Evolutionary conservation across 1,140 invertebrate genomes (phyloP).

Genomic region (Bombus balteatus): DNA sequence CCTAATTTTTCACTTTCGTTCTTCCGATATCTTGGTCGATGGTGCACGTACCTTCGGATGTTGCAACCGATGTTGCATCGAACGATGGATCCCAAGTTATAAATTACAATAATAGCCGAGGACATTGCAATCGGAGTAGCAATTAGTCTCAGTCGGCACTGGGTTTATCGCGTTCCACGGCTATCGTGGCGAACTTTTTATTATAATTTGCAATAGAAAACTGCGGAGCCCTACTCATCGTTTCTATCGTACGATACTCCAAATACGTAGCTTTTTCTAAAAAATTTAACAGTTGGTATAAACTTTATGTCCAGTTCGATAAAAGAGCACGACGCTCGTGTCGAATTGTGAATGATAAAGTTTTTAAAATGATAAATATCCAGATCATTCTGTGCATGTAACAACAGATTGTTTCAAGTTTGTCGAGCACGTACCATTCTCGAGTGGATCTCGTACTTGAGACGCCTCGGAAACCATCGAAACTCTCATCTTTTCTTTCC

Average conservation of each 20-base stretch:
- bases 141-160: slow-evolving; percentile 76
- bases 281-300: too few relatives aligned
- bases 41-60: neutral
- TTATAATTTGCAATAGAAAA: slow-evolving; percentile 56
- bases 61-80: neutral
- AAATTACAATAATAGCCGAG: slow-evolving; percentile 74
- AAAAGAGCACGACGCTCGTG: too few relatives aligned
- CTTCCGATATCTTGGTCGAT: neutral
- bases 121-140: slow-evolving; percentile 72
- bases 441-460: neutral
- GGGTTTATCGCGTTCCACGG: slow-evolving; percentile 62
- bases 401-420: neutral
- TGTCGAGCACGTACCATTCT: neutral
- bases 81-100: slow-evolving; percentile 58
- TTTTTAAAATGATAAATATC: too few relatives aligned
- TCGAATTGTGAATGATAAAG: too few relatives aligned
- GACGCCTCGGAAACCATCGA: neutral
- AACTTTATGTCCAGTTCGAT: too few relatives aligned
- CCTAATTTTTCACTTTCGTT: neutral
- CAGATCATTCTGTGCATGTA: neutral
- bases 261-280: too few relatives aligned
- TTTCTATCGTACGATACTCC: neutral
- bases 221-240: neutral
- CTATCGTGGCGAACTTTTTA: slow-evolving; percentile 70
- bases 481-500: neutral